Percentiles rank a stretch among this genome's conserved stretches.
Conservation (phyloP, 2,888 invertebrate species). For the Pristionchus mayeri region DNA sequence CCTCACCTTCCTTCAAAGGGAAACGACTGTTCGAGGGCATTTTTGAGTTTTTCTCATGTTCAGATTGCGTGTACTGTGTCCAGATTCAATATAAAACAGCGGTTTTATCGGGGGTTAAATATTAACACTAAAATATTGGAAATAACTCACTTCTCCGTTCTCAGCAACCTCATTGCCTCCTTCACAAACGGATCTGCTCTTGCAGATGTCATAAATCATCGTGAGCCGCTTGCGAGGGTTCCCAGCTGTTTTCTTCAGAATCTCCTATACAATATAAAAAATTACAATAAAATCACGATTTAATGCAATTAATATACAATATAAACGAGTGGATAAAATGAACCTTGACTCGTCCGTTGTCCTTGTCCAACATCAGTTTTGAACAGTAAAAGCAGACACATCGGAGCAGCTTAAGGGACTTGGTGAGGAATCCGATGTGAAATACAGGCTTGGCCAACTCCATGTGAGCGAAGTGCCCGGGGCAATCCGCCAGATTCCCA, state of each 20-base stretch:
- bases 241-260: constrained; percentile 50
- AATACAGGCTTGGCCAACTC: constrained; percentile 98
- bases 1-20: constrained; percentile 54
- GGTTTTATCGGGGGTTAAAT: background rate
- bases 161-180: constrained; percentile 88
- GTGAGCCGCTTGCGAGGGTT: constrained; percentile 94
- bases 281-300: constrained; percentile 16
- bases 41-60: background rate
- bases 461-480: constrained; percentile 99
- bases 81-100: background rate
- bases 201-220: constrained; percentile 97
- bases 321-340: background rate
- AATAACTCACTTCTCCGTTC: constrained; percentile 48
- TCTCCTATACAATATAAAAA: background rate
- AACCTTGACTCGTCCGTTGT: constrained; percentile 85
- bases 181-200: constrained; percentile 97
- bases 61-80: background rate
- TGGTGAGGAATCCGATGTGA: constrained; percentile 96
- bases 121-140: background rate
- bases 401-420: constrained; percentile 95
- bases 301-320: constrained; percentile 5
- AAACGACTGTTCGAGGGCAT: background rate
- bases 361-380: constrained; percentile 93
- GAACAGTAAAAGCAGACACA: constrained; percentile 99
- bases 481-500: constrained; percentile 97